phyloP scores from a whole-genome alignment of 23 tunicate genomes.

The Ciona savignyi region DNA sequence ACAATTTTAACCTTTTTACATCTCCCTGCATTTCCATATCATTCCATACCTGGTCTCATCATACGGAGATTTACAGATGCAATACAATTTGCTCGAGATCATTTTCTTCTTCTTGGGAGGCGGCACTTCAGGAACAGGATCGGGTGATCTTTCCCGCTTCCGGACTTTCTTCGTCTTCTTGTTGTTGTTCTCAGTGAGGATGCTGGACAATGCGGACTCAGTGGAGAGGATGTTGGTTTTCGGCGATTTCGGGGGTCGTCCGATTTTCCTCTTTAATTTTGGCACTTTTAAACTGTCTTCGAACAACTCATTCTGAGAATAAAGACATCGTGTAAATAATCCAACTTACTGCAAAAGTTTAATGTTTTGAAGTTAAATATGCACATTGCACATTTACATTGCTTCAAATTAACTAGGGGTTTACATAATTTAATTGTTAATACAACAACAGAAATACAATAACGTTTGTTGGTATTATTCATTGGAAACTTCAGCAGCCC shows the following conservation, averaged over 20 bases:
- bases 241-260: not conserved
- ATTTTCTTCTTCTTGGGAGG: conserved; percentile 43
- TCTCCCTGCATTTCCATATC: not conserved
- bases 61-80: conserved; percentile 75
- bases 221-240: conserved; percentile 15
- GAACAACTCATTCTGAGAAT: no score
- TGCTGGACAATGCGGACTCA: conserved; percentile 1
- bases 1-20: not conserved
- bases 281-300: conserved; percentile 42
- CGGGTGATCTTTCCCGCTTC: conserved; percentile 12
- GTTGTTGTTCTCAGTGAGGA: conserved; percentile 46
- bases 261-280: not conserved
- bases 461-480: no score
- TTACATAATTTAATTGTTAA: no score
- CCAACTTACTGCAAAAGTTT: no score
- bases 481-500: no score
- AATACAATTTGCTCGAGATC: conserved; percentile 56
- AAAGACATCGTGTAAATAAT: no score
- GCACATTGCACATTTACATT: no score
- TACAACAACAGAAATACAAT: no score
- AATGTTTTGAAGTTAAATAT: no score
- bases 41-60: conserved; percentile 68
- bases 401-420: no score
- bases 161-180: conserved; percentile 21
- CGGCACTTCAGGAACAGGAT: not conserved